Evolutionary conservation across 2,113 vertebrate species (phyloP).

Genomic region (Amia ocellicauda): DNA sequence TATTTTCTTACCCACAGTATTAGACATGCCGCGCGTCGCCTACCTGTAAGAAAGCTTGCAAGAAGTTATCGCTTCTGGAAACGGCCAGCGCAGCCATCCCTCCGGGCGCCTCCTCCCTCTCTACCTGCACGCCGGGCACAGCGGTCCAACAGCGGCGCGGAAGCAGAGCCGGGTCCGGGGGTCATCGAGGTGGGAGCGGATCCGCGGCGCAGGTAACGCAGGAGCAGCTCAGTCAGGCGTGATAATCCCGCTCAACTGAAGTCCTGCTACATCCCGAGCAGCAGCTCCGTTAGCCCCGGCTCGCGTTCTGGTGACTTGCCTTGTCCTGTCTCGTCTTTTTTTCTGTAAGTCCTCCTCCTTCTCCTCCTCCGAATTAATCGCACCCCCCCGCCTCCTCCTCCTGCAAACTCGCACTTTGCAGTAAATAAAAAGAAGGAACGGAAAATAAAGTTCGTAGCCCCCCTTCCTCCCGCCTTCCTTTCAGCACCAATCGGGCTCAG

Average conservation of each 20-base stretch:
- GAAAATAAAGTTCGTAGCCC: too few relatives aligned
- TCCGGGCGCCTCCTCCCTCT: constrained; percentile 33
- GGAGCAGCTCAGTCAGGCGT: constrained; percentile 15
- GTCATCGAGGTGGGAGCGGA: constrained; percentile 28
- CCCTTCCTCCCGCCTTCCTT: too few relatives aligned
- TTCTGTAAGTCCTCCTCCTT: constrained; percentile 9
- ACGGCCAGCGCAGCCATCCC: constrained; percentile 68
- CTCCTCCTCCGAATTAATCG: too few relatives aligned
- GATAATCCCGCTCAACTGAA: constrained; percentile 37
- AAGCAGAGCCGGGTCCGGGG: constrained; percentile 19
- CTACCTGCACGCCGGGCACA: constrained; percentile 54
- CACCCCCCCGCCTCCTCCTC: constrained; percentile 6
- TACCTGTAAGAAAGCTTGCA: constrained; percentile 76
- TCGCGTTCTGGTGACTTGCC: not conserved
- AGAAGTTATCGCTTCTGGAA: constrained; percentile 65
- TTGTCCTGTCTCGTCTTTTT: constrained; percentile 8
- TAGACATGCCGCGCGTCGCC: constrained; percentile 17
- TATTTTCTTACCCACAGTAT: too few relatives aligned
- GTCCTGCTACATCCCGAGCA: constrained; percentile 28
- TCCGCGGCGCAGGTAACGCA: not conserved
- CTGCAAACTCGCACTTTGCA: too few relatives aligned
- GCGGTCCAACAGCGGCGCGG: constrained; percentile 34
- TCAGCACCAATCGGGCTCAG: constrained; percentile 40
- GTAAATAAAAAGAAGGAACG: too few relatives aligned
- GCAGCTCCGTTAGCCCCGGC: too few relatives aligned